Evolutionary conservation across 2,113 vertebrate genomes (phyloP), one percentile per base, ranked within the genome.

Genomic region (Xiphophorus maculatus): DNA sequence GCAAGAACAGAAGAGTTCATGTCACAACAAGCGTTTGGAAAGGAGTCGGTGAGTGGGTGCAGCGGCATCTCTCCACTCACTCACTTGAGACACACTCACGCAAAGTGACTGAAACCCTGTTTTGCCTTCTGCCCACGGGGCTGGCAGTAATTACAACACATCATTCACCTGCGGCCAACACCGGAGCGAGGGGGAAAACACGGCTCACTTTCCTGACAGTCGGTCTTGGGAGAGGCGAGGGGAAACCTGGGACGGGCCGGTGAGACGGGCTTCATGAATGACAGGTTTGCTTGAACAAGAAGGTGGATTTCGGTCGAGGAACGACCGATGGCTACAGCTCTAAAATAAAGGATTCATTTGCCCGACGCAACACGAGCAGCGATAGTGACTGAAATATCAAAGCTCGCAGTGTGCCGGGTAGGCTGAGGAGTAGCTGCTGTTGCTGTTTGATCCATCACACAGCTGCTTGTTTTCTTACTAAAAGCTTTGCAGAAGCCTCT

Each of bases 381-480:
- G 90, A 86, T 89, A 87, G 90, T 87, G 89, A 92, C 74, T 90
- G 89, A 90, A 90, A 80, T 91, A 93, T 93, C 90, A 93, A 94
- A 92, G 91, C 48, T 54, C 40, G 71, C 64, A 68, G 42, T 88
- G 69, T 87, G 86, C 87, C 70, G 72, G 83, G 85, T 84, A 79
- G 83, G 82, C 81, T 77, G 84, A 76, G 73, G 89, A 89, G 90
- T 81, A 77, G 85, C 83, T 87, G 84, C 69, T 7, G 66, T 76
- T 68, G 79, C 75, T 77, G 84, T 93, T 91, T 93, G 89, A 92
- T 92, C 84, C 84, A 87, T 81, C 83, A 80, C 80, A 84, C 79
- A 82, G 83, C 63, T 25, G 73, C 84, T 90, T 89, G 86, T 92
- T 90, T 88, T 85, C 89, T 86, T 73, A 73, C 87, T 91, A 91